A percentile compares a stretch with the other conserved stretches of the same genome.
Evolutionary conservation across 2,888 invertebrate genomes (phyloP).

Genomic region (Leucoma salicis): DNA sequence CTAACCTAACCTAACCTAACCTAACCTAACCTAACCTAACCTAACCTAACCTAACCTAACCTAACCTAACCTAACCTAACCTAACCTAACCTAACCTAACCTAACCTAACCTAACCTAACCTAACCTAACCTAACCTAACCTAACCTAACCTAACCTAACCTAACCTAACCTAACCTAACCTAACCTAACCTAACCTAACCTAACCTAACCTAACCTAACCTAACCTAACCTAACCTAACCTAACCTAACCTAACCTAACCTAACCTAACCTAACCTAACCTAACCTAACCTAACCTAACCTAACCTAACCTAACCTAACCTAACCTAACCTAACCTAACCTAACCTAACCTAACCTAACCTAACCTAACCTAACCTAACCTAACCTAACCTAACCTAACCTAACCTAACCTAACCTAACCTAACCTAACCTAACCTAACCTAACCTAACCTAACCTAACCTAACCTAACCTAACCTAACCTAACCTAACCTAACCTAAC

Average conservation of each 20-base stretch:
- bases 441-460: slow-evolving; percentile 36
- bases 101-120: slow-evolving; percentile 13
- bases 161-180: slow-evolving; percentile 15
- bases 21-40: slow-evolving; percentile 16
- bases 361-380: slow-evolving; percentile 31
- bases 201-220: slow-evolving; percentile 17
- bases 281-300: slow-evolving; percentile 22
- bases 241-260: slow-evolving; percentile 20
- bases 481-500: slow-evolving; percentile 36
- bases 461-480: slow-evolving; percentile 35
- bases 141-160: slow-evolving; percentile 19
- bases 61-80: slow-evolving; percentile 13
- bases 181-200: slow-evolving; percentile 16
- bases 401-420: slow-evolving; percentile 33
- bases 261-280: slow-evolving; percentile 18
- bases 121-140: slow-evolving; percentile 18
- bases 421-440: slow-evolving; percentile 33
- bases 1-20: slow-evolving; percentile 17
- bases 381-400: slow-evolving; percentile 32
- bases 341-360: slow-evolving; percentile 29
- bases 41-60: slow-evolving; percentile 11
- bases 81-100: slow-evolving; percentile 15
- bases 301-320: slow-evolving; percentile 22
- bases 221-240: slow-evolving; percentile 12
- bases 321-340: slow-evolving; percentile 22